phyloP scores from a whole-genome alignment of 2,888 invertebrate genomes.

The Pyrrhosoma nymphula region DNA sequence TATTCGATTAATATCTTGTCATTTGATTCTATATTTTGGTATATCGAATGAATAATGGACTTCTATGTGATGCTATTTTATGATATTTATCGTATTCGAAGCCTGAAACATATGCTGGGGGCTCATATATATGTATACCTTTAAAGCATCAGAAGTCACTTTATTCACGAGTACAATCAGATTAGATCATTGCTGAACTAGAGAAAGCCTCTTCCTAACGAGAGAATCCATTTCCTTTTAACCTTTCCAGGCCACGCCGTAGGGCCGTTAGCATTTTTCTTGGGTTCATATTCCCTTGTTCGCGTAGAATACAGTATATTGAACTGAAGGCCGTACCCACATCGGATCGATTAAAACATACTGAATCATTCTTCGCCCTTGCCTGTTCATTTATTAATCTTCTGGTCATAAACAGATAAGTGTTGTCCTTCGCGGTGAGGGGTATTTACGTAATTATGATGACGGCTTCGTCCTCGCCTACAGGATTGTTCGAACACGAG shows the following conservation, averaged over 20 bases:
- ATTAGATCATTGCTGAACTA: too few relatives aligned
- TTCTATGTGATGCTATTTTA: too few relatives aligned
- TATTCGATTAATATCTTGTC: too few relatives aligned
- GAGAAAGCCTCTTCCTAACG: neutral
- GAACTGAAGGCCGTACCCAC: neutral
- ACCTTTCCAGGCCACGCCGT: neutral
- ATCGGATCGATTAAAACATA: neutral
- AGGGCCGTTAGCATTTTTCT: neutral
- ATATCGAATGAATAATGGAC: too few relatives aligned
- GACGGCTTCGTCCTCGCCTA: neutral
- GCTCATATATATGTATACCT: too few relatives aligned
- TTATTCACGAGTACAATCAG: too few relatives aligned
- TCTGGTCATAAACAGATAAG: neutral
- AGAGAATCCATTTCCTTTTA: neutral
- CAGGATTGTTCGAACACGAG: neutral
- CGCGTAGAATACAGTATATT: neutral
- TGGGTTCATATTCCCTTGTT: neutral
- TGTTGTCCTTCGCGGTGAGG: neutral
- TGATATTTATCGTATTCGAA: too few relatives aligned
- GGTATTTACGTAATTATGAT: conserved; percentile 1
- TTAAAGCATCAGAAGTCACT: too few relatives aligned
- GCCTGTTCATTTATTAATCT: neutral
- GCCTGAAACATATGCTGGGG: too few relatives aligned
- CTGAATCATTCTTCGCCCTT: neutral
- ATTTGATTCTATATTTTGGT: too few relatives aligned